Conservation (phyloP, 2,888 invertebrate species). For the Lasioglossum lativentre region DNA sequence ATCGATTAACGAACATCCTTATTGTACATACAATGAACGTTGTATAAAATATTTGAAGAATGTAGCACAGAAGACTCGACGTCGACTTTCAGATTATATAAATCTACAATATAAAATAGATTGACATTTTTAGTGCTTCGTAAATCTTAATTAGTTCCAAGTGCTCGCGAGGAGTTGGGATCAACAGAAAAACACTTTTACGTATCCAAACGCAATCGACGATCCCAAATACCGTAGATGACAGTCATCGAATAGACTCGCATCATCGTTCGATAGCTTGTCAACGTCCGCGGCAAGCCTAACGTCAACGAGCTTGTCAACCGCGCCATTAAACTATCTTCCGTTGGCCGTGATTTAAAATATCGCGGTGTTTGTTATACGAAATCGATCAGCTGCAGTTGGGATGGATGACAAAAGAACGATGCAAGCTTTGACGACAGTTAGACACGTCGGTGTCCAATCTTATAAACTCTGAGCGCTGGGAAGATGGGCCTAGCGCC, state of each 20-base stretch:
- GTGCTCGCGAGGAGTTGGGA: background rate
- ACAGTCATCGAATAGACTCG: background rate
- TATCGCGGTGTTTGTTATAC: constrained; percentile 14
- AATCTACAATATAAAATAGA: background rate
- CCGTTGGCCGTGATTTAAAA: constrained; percentile 38
- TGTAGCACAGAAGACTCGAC: background rate
- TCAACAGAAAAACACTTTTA: background rate
- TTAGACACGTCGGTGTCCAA: constrained; percentile 76
- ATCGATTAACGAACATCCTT: background rate
- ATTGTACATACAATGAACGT: background rate
- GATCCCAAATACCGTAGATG: background rate
- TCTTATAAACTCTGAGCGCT: constrained; percentile 69
- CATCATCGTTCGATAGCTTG: background rate
- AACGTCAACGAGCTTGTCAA: background rate
- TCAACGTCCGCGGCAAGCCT: background rate
- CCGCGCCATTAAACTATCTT: constrained; percentile 26
- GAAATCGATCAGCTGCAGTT: constrained; percentile 50
- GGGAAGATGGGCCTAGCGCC: constrained; percentile 75
- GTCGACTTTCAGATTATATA: background rate
- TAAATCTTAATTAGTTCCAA: background rate
- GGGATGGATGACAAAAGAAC: constrained; percentile 61
- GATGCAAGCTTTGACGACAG: constrained; percentile 75
- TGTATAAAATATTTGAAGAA: background rate
- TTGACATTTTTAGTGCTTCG: background rate
- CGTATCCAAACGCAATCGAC: too few relatives aligned